These are phyloP conservation scores for Tyrophagus putrescentiae DNA, from an alignment of 1,140 invertebrate genomes.

Conservation along the genomic window DNA sequence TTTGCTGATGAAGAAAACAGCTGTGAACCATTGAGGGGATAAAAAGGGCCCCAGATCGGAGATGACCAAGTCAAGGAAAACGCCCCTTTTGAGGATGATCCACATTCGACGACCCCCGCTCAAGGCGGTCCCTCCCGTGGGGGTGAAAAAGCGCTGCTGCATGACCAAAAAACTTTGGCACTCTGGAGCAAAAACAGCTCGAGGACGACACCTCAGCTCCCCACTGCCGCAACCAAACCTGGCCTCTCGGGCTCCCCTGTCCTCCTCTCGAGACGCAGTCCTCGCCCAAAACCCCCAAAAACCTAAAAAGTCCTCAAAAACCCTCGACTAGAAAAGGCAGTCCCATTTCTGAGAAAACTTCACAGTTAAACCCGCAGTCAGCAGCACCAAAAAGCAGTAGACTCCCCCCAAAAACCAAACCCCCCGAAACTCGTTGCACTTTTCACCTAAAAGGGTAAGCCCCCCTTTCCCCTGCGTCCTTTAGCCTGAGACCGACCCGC, in stretches of 20 bases:
- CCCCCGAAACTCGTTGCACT: constrained; percentile 6
- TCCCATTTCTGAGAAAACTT: background rate
- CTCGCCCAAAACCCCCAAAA: too few species aligned
- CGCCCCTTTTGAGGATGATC: too few species aligned
- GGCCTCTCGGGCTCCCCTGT: background rate
- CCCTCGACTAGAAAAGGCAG: background rate
- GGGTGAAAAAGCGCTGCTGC: background rate
- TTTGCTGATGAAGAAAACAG: background rate
- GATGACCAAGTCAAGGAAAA: background rate
- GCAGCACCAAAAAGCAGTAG: too few species aligned
- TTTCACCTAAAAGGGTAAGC: too few species aligned
- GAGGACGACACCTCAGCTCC: constrained; percentile 10
- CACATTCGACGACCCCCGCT: background rate
- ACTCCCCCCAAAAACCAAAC: background rate
- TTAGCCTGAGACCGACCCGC: too few species aligned
- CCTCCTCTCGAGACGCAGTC: too few species aligned
- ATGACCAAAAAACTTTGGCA: background rate
- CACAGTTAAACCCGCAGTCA: background rate
- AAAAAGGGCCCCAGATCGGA: too few species aligned
- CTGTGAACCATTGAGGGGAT: too few species aligned
- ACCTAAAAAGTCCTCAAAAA: too few species aligned
- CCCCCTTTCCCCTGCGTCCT: background rate
- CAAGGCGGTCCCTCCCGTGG: background rate
- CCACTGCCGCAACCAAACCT: constrained; percentile 8
- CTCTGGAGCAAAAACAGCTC: constrained; percentile 2